A percentile compares a stretch with the other conserved stretches of the same genome.
Conservation (phyloP, 64 coral and sea anemone genomes). For the Montipora capricornis region DNA sequence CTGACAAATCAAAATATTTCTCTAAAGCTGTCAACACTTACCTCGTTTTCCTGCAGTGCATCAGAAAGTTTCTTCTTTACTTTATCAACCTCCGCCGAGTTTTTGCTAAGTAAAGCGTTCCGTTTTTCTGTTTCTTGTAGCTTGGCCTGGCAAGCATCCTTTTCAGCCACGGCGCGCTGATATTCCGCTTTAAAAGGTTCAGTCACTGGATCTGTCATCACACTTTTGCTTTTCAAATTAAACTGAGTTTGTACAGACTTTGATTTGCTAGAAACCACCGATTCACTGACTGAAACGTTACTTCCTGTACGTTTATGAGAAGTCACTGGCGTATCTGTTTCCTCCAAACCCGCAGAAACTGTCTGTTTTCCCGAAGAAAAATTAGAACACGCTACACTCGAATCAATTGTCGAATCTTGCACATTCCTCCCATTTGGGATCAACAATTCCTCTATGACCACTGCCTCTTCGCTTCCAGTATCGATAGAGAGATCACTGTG, state of each 20-base stretch:
- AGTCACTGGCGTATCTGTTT: background rate
- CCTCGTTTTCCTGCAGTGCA: slow-evolving; percentile 70
- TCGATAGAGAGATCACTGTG: background rate
- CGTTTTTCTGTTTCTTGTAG: slow-evolving; percentile 73
- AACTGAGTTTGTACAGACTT: slow-evolving; percentile 86
- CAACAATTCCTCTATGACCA: background rate
- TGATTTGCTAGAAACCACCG: slow-evolving; percentile 60
- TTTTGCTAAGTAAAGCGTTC: slow-evolving; percentile 57
- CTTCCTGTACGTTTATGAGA: background rate
- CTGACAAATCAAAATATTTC: too few species aligned
- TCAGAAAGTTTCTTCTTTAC: slow-evolving; percentile 77
- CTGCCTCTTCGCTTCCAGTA: background rate
- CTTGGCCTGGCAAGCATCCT: slow-evolving; percentile 53
- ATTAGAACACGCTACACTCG: background rate
- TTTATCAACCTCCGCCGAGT: slow-evolving; percentile 78
- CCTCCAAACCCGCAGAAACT: background rate
- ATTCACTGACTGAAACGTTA: background rate
- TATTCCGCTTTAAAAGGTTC: slow-evolving; percentile 74
- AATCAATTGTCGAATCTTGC: background rate
- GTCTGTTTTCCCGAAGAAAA: background rate
- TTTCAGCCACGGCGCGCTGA: slow-evolving; percentile 65
- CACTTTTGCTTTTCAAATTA: slow-evolving; percentile 73
- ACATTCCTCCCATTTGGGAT: background rate
- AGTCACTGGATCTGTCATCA: slow-evolving; percentile 68
- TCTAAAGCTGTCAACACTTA: background rate